phyloP scores from a whole-genome alignment of 2,113 vertebrate genomes.

The Noturus placidus region DNA sequence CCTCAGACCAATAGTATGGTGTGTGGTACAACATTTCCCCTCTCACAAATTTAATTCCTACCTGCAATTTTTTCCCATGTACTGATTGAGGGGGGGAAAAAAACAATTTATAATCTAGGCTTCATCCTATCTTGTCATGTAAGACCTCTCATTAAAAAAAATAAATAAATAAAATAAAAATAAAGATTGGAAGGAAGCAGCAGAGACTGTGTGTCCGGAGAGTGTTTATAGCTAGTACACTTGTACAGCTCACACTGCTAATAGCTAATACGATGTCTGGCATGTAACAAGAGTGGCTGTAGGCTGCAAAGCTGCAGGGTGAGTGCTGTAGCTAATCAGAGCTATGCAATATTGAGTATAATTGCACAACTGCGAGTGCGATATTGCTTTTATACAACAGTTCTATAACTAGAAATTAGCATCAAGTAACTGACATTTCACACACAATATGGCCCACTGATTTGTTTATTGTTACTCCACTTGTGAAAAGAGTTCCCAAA shows the following conservation, averaged over 20 bases:
- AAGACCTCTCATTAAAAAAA: neutral
- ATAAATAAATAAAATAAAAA: neutral
- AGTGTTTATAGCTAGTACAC: neutral
- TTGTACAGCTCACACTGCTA: neutral
- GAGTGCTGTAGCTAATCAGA: neutral
- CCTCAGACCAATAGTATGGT: neutral
- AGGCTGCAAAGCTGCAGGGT: neutral
- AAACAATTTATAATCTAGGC: neutral
- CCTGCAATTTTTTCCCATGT: neutral
- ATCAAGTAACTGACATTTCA: neutral
- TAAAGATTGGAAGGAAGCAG: neutral
- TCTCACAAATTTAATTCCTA: neutral
- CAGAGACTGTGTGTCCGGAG: neutral
- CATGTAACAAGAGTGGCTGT: neutral
- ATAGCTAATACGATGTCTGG: neutral
- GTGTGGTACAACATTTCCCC: neutral
- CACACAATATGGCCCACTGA: neutral
- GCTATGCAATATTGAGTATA: neutral
- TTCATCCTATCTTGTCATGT: neutral
- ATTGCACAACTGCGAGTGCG: neutral
- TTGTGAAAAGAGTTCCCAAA: too few species aligned
- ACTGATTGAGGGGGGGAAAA: neutral
- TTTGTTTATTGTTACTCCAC: neutral
- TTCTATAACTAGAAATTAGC: neutral
- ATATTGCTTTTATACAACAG: neutral